Evolutionary conservation across 30 jellyfish, hydroid and myxozoan genomes (phyloP), one percentile per base, ranked within the genome.

Genomic region (Chrysaora quinquecirrha): DNA sequence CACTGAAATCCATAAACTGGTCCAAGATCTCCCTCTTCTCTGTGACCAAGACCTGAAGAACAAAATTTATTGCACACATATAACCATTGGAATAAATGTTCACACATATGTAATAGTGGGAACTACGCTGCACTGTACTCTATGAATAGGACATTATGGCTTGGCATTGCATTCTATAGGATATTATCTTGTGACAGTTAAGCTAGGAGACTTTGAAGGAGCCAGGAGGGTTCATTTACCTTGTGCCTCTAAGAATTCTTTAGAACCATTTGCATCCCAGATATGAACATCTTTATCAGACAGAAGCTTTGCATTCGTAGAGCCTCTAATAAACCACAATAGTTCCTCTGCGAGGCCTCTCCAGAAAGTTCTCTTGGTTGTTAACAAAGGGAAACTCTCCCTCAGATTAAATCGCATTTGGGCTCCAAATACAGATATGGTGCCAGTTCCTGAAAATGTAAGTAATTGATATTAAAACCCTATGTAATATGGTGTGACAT

Each of bases 1-100:
- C 99, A 94, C 89, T 94, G 99, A 48, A 94, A 94, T n/a, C 99
- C 99, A 79, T 94, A 94, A 28, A 94, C 96, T 61, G 99, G 99
- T 21, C 99, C 99, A 9, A 94, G 78, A 68, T 94, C 99, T 30
- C 98, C 99, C 23, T 62, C 97, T 48, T 89, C 98, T 48, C 98
- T 65, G 79, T 95, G 96, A 20, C 87, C 96, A 47, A 95, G 85
- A n/a, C 95, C 99, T 94, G 46, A 23, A 34, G 71, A 21, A 32
- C 6, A 38, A 38, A 38, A 22, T n/a, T n/a, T n/a, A n/a, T n/a
- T n/a, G n/a, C n/a, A 1, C n/a, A n/a, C n/a, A n/a, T n/a, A n/a
- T n/a, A n/a, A n/a, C n/a, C n/a, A n/a, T n/a, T n/a, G n/a, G n/a
- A n/a, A n/a, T n/a, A n/a, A n/a, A n/a, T n/a, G n/a, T n/a, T n/a